Conservation (phyloP, 2,113 vertebrate species). For the Zeus faber region DNA sequence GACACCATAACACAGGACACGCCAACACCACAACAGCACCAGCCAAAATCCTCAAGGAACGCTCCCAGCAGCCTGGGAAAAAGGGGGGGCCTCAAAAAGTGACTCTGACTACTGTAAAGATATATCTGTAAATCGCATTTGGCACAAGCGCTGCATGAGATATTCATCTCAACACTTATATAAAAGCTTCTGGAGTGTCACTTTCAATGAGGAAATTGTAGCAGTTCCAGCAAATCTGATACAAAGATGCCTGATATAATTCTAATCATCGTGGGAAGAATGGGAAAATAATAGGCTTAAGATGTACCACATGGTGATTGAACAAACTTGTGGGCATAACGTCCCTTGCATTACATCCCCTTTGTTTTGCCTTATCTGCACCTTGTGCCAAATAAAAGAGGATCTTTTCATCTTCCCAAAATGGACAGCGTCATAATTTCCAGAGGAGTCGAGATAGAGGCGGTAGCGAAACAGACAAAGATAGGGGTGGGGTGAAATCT, state of each 20-base stretch:
- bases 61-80: no score
- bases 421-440: constrained; percentile 20
- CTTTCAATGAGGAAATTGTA: no score
- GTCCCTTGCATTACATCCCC: neutral
- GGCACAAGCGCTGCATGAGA: neutral
- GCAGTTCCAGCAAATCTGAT: neutral
- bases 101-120: no score
- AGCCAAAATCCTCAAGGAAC: no score
- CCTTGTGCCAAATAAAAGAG: no score
- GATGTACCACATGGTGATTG: neutral
- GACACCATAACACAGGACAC: no score
- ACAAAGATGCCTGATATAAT: no score
- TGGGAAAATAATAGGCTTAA: neutral
- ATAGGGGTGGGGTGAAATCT: neutral
- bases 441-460: neutral
- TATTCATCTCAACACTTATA: neutral
- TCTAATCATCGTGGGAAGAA: neutral
- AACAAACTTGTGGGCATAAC: neutral
- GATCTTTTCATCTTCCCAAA: constrained; percentile 14
- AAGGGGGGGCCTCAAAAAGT: no score
- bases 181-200: no score
- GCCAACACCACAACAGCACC: no score
- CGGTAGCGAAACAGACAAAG: neutral
- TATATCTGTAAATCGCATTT: no score
- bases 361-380: neutral